Base-by-base conservation (phyloP, 2,888 invertebrate genomes). In the Hofmannophila pseudospretella region DNA sequence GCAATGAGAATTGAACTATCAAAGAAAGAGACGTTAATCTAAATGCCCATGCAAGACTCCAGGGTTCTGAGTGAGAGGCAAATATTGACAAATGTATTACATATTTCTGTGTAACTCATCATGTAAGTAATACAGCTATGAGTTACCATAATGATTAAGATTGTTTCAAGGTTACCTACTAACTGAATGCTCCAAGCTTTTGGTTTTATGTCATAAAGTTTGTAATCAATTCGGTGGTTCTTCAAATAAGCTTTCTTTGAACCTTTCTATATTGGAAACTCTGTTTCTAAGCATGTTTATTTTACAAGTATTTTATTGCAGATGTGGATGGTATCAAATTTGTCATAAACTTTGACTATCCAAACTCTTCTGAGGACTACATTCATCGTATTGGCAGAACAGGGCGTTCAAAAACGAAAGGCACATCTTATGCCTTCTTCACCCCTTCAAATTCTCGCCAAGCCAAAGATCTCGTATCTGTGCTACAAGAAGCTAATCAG, bases 251-350 rank as follows among this genome's bases (percentile, higher is more conserved):
- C 16, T 16, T 16, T 16, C 11, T 27, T 27, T 12, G 4, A 7
- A 28, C 7, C 28, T 11, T 28, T 12, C 7, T 28, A 28, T 11
- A 28, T 11, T 7, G 7, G 27, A 26, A 27, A 10, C 10, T 25
- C 2, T 11, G 5, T 27, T 11, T 19, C 8, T 16, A n/a, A n/a
- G 5, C 7, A 19, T 20, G 38, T 31, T 36, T 41, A 41, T 12
- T n/a, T 33, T 25, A 37, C 14, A 41, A 38, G 42, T 36, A 9
- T 39, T 28, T 41, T 23, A 55, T 78, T 85, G 66, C 89, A 97
- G 97, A 97, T 92, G 97, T 97, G 68, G 96, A 96, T 76, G 97
- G 97, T 71, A 96, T 98, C 66, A 96, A 96, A 87, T 96, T 94
- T 88, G 97, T 98, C 51, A 95, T 97, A 74, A 98, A 97, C 89